These are phyloP conservation scores for Lepas anatifera DNA, from an alignment of 2,888 invertebrate species.

Conservation along the genomic window DNA sequence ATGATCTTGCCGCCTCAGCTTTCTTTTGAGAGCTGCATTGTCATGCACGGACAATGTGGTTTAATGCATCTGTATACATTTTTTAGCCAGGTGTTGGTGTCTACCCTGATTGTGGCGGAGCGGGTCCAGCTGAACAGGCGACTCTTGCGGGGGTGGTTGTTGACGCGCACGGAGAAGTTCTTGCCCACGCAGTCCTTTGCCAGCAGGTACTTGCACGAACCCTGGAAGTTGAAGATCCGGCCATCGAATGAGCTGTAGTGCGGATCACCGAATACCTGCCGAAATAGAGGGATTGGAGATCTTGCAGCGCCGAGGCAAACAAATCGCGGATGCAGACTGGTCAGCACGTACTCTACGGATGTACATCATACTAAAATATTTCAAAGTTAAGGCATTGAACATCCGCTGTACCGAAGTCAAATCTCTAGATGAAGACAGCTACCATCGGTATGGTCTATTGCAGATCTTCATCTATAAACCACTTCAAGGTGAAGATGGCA, in stretches of 20 bases:
- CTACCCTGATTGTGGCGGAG: conserved; percentile 62
- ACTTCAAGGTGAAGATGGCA: too few species aligned
- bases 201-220: conserved; percentile 81
- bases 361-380: too few species aligned
- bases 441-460: not conserved
- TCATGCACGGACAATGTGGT: too few species aligned
- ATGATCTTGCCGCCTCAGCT: too few species aligned
- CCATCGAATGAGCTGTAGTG: conserved; percentile 94
- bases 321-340: too few species aligned
- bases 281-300: too few species aligned
- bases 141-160: conserved; percentile 70
- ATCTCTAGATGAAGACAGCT: not conserved
- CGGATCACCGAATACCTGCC: conserved; percentile 74
- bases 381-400: conserved; percentile 4
- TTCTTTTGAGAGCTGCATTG: too few species aligned
- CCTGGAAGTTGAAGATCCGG: conserved; percentile 84
- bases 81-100: too few species aligned
- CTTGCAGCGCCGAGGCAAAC: too few species aligned
- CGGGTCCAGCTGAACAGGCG: conserved; percentile 82
- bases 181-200: conserved; percentile 56
- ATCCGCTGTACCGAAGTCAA: not conserved
- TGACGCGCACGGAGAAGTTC: conserved; percentile 70
- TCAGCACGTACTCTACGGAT: too few species aligned
- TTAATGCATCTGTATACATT: too few species aligned
- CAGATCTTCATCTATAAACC: not conserved